These are phyloP conservation scores for Beaufortia kweichowensis DNA, from an alignment of 2,113 vertebrate genomes.

Conservation along the genomic window DNA sequence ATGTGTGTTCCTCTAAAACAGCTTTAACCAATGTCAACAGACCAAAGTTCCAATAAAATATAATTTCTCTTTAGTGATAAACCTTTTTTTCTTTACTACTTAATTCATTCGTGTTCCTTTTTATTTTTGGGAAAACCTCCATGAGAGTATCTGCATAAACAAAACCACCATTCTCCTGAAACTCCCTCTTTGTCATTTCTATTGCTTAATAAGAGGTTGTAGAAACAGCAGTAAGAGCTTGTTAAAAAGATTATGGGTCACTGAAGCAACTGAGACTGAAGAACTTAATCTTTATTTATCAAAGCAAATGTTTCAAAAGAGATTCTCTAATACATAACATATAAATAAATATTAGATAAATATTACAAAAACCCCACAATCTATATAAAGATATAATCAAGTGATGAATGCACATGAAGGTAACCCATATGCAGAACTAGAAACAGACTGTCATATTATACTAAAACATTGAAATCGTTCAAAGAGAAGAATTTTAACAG, in stretches of 20 bases:
- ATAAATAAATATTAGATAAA: background rate
- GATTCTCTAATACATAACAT: too few species aligned
- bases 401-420: background rate
- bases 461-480: background rate
- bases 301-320: too few species aligned
- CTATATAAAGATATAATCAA: background rate
- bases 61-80: background rate
- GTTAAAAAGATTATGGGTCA: conserved; percentile 12
- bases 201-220: conserved; percentile 18
- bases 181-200: conserved; percentile 17
- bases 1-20: too few species aligned
- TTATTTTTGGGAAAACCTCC: conserved; percentile 18
- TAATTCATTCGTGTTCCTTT: background rate
- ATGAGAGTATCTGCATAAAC: background rate
- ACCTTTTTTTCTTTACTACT: conserved; percentile 6
- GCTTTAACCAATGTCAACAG: background rate
- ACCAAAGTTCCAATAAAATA: conserved; percentile 13
- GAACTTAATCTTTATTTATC: background rate
- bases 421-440: background rate
- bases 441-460: too few species aligned
- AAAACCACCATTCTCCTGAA: background rate
- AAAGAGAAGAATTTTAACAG: background rate
- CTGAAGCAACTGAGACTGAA: background rate
- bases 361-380: background rate
- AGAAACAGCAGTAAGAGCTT: conserved; percentile 18